Evolutionary conservation across 2,113 vertebrate genomes (phyloP), one percentile per base, ranked within the genome.

Genomic region (Myanophis thanlyinensis): DNA sequence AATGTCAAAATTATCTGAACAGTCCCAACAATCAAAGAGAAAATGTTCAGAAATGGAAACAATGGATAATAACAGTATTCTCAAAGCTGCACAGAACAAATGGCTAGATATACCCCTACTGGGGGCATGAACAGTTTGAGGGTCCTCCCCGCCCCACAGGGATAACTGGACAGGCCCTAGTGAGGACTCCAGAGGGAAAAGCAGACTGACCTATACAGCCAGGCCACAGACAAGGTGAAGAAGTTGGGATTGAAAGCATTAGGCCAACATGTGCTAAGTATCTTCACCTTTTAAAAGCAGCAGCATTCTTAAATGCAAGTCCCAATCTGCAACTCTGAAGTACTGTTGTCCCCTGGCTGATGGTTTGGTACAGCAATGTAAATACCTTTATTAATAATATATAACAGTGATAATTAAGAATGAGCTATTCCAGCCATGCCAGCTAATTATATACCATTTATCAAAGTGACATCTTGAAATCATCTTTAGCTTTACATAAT

Each of bases 321-420:
- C 87, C 25, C 62, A 91, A 87, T 1, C 59, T 88, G 22, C 27
- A 90, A 8, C 48, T 23, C 18, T 90, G 85, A 94, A 95, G 85
- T 73, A 95, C 88, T 86, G 6, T 20, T 85, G 73, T 84, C 30
- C 11, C 20, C 53, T 84, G 90, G 94, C 88, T 62, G 93, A 95
- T 91, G 80, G 54, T 85, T 88, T 94, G 95, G 85, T 47, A 91
- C 7, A 0, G 62, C 8, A 94, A 93, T 88, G 92, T 92, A 95
- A 93, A 48, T 90, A 46, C 87, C 94, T 95, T 90, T 93, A 96
- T 95, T 95, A 97, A 93, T 95, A 73, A 97, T 95, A 92, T 94
- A 90, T 93, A 95, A 87, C 48, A 84, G 85, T 85, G 95, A 93
- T 73, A 96, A 93, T 87, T 86, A 93, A 94, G 93, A 95, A 92